phyloP scores from a whole-genome alignment of 2,113 vertebrate species.

The Lagenorhynchus albirostris region DNA sequence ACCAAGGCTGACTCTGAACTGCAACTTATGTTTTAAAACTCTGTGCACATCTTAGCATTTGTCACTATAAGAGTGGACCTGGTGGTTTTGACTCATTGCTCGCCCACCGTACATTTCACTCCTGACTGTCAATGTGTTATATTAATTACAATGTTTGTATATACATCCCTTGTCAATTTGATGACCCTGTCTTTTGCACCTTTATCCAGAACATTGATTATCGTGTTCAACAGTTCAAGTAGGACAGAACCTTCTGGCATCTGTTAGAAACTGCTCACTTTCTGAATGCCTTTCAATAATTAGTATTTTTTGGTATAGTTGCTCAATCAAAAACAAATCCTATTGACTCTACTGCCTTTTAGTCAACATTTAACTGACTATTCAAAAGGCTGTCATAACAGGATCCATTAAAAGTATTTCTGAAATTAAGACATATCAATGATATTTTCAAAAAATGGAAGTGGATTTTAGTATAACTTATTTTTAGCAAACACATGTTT shows the following conservation, averaged over 20 bases:
- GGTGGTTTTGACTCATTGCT: not conserved
- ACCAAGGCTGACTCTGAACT: not conserved
- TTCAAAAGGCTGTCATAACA: not conserved
- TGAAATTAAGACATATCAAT: not conserved
- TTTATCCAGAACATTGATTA: not conserved
- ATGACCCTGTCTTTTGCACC: not conserved
- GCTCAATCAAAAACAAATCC: not conserved
- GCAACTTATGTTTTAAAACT: not conserved
- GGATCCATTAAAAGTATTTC: not conserved
- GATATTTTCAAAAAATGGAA: not conserved
- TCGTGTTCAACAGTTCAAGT: not conserved
- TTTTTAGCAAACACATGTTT: not conserved
- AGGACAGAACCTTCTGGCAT: not conserved
- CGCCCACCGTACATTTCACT: not conserved
- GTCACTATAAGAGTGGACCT: not conserved
- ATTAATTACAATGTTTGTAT: not conserved
- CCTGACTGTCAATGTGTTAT: not conserved
- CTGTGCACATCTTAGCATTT: not conserved
- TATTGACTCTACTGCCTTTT: not conserved
- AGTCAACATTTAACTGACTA: not conserved
- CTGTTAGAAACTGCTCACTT: conserved; percentile 4
- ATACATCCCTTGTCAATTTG: not conserved
- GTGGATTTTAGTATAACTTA: not conserved
- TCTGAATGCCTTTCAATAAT: not conserved
- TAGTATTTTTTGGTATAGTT: not conserved